Conservation (phyloP, 1,140 invertebrate genomes). For the Sinella curviseta region DNA sequence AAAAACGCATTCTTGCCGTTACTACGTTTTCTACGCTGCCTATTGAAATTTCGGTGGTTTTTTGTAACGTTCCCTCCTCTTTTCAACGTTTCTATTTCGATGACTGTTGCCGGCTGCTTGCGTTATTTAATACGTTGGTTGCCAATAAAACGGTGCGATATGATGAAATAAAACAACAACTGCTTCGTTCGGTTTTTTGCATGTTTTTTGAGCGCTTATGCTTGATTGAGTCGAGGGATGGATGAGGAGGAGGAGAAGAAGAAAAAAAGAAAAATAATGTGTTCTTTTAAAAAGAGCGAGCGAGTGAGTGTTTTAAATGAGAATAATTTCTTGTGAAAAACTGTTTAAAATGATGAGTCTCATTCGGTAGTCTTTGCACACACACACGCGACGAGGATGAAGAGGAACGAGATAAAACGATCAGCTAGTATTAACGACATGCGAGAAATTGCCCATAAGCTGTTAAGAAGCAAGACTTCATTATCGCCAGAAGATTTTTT, state of each 20-base stretch:
- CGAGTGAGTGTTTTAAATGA: background rate
- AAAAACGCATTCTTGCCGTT: no score
- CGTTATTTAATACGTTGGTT: no score
- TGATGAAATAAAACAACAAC: no score
- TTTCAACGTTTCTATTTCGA: background rate
- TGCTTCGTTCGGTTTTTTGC: no score
- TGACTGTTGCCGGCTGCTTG: no score
- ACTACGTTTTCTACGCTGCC: background rate
- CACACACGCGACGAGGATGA: background rate
- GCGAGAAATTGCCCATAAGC: background rate
- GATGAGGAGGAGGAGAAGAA: no score
- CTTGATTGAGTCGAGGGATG: no score
- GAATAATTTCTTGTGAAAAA: background rate
- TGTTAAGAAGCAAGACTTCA: conserved; percentile 23
- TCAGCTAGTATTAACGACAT: background rate
- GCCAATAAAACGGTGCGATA: no score
- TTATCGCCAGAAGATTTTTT: conserved; percentile 1
- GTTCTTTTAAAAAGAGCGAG: no score
- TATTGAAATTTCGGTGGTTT: background rate
- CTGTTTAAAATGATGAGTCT: conserved; percentile 6
- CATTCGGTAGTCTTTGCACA: background rate
- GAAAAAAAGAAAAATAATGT: no score
- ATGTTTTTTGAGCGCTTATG: no score
- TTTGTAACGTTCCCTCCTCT: background rate
- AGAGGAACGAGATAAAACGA: background rate